Base-by-base conservation (phyloP, 2,888 invertebrate species). In the Toxonevra muliebris region DNA sequence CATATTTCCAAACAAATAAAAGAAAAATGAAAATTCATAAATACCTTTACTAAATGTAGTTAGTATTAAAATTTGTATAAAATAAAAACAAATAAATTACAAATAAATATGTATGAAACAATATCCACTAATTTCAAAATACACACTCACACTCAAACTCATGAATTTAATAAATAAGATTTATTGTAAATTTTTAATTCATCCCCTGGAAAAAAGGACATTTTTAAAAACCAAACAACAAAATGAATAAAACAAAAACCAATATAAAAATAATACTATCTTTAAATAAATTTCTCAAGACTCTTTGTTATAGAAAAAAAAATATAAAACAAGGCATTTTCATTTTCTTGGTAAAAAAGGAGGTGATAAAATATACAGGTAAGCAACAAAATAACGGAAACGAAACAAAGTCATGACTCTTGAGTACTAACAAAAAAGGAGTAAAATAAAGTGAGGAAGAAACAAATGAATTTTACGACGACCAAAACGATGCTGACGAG, bases 251-350 rank as follows among this genome's bases (percentile, higher is more conserved):
- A 10, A 69, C 52, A 63, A 12, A 58, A 69, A 61, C 10, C 50
- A 66, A 61, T 64, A 70, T 45, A 68, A 53, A 54, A 61, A 67
- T 50, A 61, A 50, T 64, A 64, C 50, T 58, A 65, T 17, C 42
- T 65, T 68, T 45, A 43, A 58, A 60, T 55, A 80, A 79, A 79
- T 67, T 69, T 73, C 76, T 80, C 75, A 74, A 79, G 75, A 80
- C 80, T 81, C 81, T 81, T 69, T 81, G 80, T 80, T 80, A 81
- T 77, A 80, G 69, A 77, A 80, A 76, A 76, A 73, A 71, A 65
- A 45, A 62, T 61, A 52, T 52, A 40, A 65, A 68, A 57, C 19
- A 5, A 53, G 7, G 54, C 54, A 45, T 54, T 65, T 65, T 65
- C 54, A 65, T 43, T 65, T 30, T 30, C 2, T 4, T 30, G 7